Evolutionary conservation across 2,888 invertebrate species (phyloP).

Genomic region (Agrotis clavis): DNA sequence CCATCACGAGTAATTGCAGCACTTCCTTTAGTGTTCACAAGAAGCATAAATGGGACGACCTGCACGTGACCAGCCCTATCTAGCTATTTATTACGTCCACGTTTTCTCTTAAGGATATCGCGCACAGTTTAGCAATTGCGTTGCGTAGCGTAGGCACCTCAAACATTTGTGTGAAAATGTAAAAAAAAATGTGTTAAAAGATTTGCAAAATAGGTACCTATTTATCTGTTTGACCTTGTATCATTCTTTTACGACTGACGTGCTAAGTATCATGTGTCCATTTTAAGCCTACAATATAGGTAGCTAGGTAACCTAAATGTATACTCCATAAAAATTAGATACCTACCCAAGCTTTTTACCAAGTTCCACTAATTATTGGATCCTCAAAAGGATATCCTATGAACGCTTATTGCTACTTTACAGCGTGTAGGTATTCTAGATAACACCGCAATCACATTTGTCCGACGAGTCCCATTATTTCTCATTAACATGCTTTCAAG

Average conservation of each 20-base stretch:
- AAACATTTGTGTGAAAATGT: slow-evolving; percentile 32
- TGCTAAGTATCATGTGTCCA: not conserved
- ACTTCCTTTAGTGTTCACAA: slow-evolving; percentile 86
- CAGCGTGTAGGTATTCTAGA: not conserved
- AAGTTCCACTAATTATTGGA: not conserved
- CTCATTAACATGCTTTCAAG: too few relatives aligned
- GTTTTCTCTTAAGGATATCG: slow-evolving; percentile 76
- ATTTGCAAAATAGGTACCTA: not conserved
- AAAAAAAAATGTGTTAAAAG: slow-evolving; percentile 8
- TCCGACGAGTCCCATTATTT: not conserved
- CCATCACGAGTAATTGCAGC: slow-evolving; percentile 87
- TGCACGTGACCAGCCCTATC: slow-evolving; percentile 85
- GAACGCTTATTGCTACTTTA: not conserved
- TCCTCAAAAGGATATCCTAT: not conserved
- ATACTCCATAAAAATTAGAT: too few relatives aligned
- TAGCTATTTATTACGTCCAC: slow-evolving; percentile 81
- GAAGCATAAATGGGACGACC: slow-evolving; percentile 84
- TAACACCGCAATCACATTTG: not conserved
- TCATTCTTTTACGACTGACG: not conserved
- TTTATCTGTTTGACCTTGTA: not conserved
- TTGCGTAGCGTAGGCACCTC: slow-evolving; percentile 37
- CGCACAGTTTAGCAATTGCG: slow-evolving; percentile 59
- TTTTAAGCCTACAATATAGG: too few relatives aligned
- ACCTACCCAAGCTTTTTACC: not conserved
- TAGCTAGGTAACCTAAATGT: too few relatives aligned